Evolutionary conservation across 2,113 vertebrate species (phyloP), one percentile per base, ranked within the genome.

Genomic region (Procavia capensis): DNA sequence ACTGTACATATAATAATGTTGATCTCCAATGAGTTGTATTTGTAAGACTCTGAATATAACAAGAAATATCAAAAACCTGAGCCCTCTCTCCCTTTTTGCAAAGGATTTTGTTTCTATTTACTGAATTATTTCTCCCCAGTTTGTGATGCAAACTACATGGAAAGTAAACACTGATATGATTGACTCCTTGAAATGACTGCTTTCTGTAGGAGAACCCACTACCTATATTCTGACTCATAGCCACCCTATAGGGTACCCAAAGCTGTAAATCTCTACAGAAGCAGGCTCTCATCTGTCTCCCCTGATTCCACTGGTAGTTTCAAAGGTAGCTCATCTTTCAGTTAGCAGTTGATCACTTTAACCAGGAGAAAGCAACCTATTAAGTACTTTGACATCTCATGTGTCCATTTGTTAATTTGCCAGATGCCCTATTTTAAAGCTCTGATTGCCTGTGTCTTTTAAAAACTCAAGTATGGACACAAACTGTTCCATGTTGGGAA

Each of bases 401-500:
- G 17, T 78, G 59, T 85, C 91, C 82, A 66, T 50, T 70, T 45
- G 57, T 85, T 57, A 76, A 72, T 95, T 89, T 88, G 61, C 74
- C 84, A 91, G 25, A 47, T 64, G 88, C 24, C 54, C 57, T 57
- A 1, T 76, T 88, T 91, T 78, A 91, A 87, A 85, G 29, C n/a
- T 76, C 75, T 2, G 11, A 63, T 41, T 83, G 5, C 43, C 24
- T 66, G 16, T 61, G 7, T 82, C 24, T 90, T 90, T 93, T 61
- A 45, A 93, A 95, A 85, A 91, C 6, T 61, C 29, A 93, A 91
- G 74, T 74, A 57, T 79, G n/a, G 36, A 72, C 61, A 86, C 45
- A 95, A 89, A 45, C 24, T 7, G 86, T 94, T 94, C 88, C 70
- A 93, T 50, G 47, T 88, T 92, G 63, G 17, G 22, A 88, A 36